A percentile compares a stretch with the other conserved stretches of the same genome.
Evolutionary conservation across 2,797 vertebrate species (phyloP).

Genomic region (Coccyzus lansbergi): DNA sequence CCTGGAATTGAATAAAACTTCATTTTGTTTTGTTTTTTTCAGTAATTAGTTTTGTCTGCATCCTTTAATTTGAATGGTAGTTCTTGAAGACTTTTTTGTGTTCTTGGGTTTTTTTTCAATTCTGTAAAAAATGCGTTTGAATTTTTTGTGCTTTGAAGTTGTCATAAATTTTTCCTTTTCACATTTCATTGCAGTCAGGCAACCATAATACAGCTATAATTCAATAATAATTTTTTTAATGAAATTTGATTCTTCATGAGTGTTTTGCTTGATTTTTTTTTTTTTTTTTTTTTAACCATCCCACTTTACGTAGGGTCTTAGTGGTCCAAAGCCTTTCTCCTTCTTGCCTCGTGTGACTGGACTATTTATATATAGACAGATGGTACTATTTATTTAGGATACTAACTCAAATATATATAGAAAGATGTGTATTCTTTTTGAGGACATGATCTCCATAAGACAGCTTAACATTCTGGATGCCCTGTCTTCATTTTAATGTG

Average conservation of each 20-base stretch:
- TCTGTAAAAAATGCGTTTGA: neutral
- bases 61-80: neutral
- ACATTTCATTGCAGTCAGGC: slow-evolving; percentile 6
- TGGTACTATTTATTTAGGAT: neutral
- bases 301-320: neutral
- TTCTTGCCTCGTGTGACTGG: neutral
- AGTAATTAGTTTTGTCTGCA: slow-evolving; percentile 45
- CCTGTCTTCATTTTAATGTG: neutral
- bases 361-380: neutral
- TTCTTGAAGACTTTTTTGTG: slow-evolving; percentile 36
- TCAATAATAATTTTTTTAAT: neutral
- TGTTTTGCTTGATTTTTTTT: neutral
- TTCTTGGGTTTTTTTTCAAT: neutral
- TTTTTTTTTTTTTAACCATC: neutral
- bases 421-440: neutral
- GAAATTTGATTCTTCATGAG: neutral
- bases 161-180: slow-evolving; percentile 37
- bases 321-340: neutral
- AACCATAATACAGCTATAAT: neutral
- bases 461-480: neutral
- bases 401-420: neutral
- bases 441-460: neutral
- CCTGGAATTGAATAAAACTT: slow-evolving; percentile 13
- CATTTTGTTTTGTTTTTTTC: neutral
- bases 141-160: slow-evolving; percentile 39